phyloP scores from a whole-genome alignment of 2,797 vertebrate genomes.

The Paguma larvata region DNA sequence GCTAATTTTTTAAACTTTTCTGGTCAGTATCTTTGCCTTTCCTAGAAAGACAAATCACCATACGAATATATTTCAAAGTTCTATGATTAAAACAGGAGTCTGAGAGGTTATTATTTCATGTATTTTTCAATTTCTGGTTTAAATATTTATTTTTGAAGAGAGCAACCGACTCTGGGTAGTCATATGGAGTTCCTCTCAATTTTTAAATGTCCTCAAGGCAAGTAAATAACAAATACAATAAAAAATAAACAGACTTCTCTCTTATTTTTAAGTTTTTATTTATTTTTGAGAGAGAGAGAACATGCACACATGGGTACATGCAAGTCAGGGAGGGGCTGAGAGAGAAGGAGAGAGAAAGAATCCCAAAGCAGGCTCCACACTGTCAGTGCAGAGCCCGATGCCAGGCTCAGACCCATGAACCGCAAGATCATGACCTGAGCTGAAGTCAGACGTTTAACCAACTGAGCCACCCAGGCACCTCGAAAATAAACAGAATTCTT shows the following conservation, averaged over 20 bases:
- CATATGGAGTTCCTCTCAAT: not conserved
- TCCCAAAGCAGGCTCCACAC: too few relatives aligned
- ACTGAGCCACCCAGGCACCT: too few relatives aligned
- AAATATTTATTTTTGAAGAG: conserved; percentile 30
- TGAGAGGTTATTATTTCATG: conserved; percentile 13
- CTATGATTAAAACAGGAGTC: conserved; percentile 2
- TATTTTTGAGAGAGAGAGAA: too few relatives aligned
- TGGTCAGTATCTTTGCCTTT: not conserved
- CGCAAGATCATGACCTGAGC: too few relatives aligned
- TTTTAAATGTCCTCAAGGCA: not conserved
- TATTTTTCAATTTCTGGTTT: conserved; percentile 4
- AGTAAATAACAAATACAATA: not conserved
- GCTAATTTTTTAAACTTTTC: not conserved
- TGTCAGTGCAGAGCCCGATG: too few relatives aligned
- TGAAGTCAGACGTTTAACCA: too few relatives aligned
- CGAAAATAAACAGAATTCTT: not conserved
- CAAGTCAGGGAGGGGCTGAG: too few relatives aligned
- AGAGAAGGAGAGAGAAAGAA: too few relatives aligned
- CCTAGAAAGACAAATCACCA: not conserved
- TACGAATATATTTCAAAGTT: not conserved
- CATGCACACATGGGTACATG: too few relatives aligned
- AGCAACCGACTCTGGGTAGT: not conserved
- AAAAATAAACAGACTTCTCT: not conserved
- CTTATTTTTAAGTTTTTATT: too few relatives aligned
- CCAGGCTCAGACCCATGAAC: too few relatives aligned